Evolutionary conservation across 2,797 vertebrate genomes (phyloP), one percentile per base, ranked within the genome.

Genomic region (Danionella dracula): DNA sequence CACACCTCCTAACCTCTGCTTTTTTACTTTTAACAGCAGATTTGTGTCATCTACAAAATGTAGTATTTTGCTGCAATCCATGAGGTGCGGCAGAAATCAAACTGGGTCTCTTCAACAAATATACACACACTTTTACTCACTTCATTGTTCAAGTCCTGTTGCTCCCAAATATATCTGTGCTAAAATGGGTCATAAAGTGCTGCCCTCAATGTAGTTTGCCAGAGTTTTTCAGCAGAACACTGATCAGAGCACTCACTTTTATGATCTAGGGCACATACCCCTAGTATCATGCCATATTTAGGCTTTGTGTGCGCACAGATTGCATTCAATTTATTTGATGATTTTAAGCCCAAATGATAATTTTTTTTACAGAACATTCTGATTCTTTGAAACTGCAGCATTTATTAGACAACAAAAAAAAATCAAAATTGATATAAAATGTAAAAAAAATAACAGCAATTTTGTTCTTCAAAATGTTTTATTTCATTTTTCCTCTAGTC

Each of bases 151-250:
- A 49, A 34, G 31, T 56, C 48, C 41, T 76, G 72, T 73, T 68
- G 50, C 29, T 53, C 64, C 54, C 45, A 61, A 65, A 49, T 67
- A 71, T 71, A 76, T 65, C 71, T 65, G 68, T 42, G 49, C 53
- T 61, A 55, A 70, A 61, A 60, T 68, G 48, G 68, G 68, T 76
- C 67, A 76, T 38, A 53, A 68, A 73, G 42, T 31, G 7, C 19
- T 68, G 72, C 53, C 67, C 67, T 60, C 41, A 50, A 16, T 58
- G 51, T 59, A 53, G 66, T 60, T 55, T 60, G 37, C 8, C 71
- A 68, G 63, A 68, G 23, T 48, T 70, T 72, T 67, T 60, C 51
- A 60, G 34, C 46, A 67, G 62, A 45, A 35, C 46, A 27, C 34
- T 27, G 21, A 41, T 69, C 37, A 49, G 42, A 70, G 23, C 12